These are phyloP conservation scores for Leucophora obtusa DNA, from an alignment of 2,888 invertebrate species.

Conservation along the genomic window DNA sequence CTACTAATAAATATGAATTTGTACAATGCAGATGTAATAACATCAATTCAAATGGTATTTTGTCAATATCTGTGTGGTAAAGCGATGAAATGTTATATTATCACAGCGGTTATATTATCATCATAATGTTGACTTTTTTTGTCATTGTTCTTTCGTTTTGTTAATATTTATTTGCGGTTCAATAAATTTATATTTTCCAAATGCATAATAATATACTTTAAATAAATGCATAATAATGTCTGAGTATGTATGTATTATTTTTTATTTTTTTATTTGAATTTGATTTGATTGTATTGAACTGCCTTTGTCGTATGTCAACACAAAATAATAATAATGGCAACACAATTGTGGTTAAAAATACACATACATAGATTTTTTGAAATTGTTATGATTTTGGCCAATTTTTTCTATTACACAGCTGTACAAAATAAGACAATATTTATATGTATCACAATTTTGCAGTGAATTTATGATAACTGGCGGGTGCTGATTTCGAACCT, in stretches of 20 bases:
- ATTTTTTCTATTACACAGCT: slow-evolving; percentile 6
- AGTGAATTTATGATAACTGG: no score
- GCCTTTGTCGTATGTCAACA: slow-evolving; percentile 60
- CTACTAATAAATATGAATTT: no score
- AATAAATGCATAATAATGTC: slow-evolving; percentile 18
- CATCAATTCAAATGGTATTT: not conserved
- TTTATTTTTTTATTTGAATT: slow-evolving; percentile 38
- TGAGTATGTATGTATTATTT: not conserved
- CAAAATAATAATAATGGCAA: slow-evolving; percentile 54
- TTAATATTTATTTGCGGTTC: slow-evolving; percentile 59
- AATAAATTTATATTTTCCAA: slow-evolving; percentile 55
- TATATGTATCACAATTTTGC: no score
- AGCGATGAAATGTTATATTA: slow-evolving; percentile 61
- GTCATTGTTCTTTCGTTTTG: slow-evolving; percentile 24
- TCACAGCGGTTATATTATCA: slow-evolving; percentile 57
- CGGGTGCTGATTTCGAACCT: no score
- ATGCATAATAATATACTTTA: slow-evolving; percentile 46
- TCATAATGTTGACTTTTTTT: slow-evolving; percentile 30
- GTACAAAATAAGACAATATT: no score
- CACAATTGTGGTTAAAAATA: slow-evolving; percentile 48
- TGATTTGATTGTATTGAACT: slow-evolving; percentile 42
- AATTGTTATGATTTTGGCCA: slow-evolving; percentile 52
- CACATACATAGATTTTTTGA: slow-evolving; percentile 16
- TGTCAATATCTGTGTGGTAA: slow-evolving; percentile 38
- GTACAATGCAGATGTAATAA: no score